Percentiles rank a stretch among this genome's conserved stretches.
Conservation (phyloP, 2,888 invertebrate species). For the Agrochola lychnidis region DNA sequence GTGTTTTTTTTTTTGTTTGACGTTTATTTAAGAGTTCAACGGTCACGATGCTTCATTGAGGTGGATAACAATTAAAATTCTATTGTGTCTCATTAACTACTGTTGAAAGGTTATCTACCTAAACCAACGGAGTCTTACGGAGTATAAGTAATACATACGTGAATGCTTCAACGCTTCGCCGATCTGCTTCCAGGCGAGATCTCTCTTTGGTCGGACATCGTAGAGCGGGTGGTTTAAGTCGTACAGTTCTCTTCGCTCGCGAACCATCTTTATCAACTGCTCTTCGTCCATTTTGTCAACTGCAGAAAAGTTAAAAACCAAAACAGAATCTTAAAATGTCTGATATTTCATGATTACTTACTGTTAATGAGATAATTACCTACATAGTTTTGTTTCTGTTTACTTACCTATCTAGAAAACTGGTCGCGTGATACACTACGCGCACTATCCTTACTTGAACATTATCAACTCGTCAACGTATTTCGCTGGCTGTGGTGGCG, state of each 20-base stretch:
- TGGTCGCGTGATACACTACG: background rate
- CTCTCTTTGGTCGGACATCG: constrained; percentile 42
- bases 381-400: background rate
- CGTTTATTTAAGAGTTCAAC: too few relatives aligned
- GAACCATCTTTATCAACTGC: constrained; percentile 43
- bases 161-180: constrained; percentile 31
- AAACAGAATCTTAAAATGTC: background rate
- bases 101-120: too few relatives aligned
- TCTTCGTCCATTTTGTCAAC: constrained; percentile 41
- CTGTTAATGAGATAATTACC: background rate
- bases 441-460: background rate
- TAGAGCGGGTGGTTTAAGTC: constrained; percentile 48
- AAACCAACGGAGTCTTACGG: too few relatives aligned
- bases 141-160: constrained; percentile 15
- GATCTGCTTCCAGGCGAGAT: constrained; percentile 37
- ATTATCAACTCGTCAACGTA: background rate
- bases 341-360: background rate
- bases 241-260: constrained; percentile 50
- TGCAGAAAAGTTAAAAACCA: background rate
- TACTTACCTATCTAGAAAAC: background rate
- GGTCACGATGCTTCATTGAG: too few relatives aligned
- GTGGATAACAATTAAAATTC: too few relatives aligned
- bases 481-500: background rate
- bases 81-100: too few relatives aligned
- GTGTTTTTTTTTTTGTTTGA: too few relatives aligned